These are phyloP conservation scores for Arrhamphus sclerolepis DNA, from an alignment of 2,797 vertebrate genomes.

Conservation along the genomic window DNA sequence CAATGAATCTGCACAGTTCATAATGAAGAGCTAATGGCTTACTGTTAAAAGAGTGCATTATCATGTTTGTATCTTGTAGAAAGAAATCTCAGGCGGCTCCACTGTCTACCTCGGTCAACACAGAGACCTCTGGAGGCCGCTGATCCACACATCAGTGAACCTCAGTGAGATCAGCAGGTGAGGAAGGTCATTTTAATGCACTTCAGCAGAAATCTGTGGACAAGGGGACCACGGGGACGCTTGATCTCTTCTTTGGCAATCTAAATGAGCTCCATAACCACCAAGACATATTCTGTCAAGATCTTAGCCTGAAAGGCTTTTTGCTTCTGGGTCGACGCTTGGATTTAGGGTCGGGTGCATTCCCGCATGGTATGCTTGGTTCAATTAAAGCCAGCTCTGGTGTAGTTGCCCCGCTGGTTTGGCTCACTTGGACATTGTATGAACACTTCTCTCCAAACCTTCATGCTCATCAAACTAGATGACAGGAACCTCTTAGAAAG, in stretches of 20 bases:
- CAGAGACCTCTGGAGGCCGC: conserved; percentile 72
- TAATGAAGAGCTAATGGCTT: conserved; percentile 5
- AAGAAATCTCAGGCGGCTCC: conserved; percentile 58
- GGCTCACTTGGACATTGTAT: too few relatives aligned
- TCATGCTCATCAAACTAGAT: too few relatives aligned
- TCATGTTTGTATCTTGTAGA: conserved; percentile 48
- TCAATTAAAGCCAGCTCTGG: too few relatives aligned
- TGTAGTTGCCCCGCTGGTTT: too few relatives aligned
- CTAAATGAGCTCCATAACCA: too few relatives aligned
- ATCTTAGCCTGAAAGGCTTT: too few relatives aligned
- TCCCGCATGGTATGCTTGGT: too few relatives aligned
- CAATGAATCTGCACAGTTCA: conserved; percentile 3
- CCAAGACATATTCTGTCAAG: too few relatives aligned
- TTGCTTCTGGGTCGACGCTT: background rate
- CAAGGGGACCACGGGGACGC: background rate
- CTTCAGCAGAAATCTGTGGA: background rate
- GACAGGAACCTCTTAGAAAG: too few relatives aligned
- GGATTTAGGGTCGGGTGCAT: too few relatives aligned
- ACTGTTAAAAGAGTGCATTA: background rate
- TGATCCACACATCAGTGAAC: conserved; percentile 69
- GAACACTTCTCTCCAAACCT: too few relatives aligned
- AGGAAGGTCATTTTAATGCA: background rate
- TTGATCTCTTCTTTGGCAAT: too few relatives aligned
- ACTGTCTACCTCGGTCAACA: conserved; percentile 76
- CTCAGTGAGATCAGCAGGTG: conserved; percentile 74